Evolutionary conservation across 2,888 invertebrate genomes (phyloP), one percentile per base, ranked within the genome.

Genomic region (Helleia helle): DNA sequence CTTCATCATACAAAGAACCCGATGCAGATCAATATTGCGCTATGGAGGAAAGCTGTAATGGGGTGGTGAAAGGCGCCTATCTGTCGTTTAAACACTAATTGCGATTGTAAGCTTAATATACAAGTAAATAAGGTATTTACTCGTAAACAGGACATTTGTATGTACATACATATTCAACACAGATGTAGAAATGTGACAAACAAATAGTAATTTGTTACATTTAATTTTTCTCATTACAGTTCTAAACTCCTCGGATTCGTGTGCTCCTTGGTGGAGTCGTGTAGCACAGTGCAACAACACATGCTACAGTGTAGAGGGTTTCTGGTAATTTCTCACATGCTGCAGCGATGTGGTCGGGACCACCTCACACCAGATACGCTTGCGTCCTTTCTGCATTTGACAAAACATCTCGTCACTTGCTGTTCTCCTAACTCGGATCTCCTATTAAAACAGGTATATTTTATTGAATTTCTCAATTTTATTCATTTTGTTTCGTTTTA

Each of bases 261-360:
- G 60, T 97, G 97, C 75, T 97, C 98, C 65, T 87, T 99, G 66
- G 94, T 99, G 54, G 97, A 97, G 75, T 95, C 95, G 29, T 99
- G 98, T 55, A 93, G 95, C 67, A 97, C 97, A 26, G 97, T 99
- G 44, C 99, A 99, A 71, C 99, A 99, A 71, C 99, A 99, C 76
- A 96, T 99, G 94, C 94, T 98, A 72, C 99, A 99, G 77, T 97
- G 97, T 74, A 92, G 97, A 58, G 99, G 99, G 45, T 99, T 99
- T 83, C 89, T 99, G 59, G 97, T 99, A 50, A 97, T 99, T 71
- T 96, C 98, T 55, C 97, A 95, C 76, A 94, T 97, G 91, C 89
- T 99, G 59, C 96, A 97, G 75, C 89, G 96, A 58, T 96, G 95
- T 46, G 94, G 92, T 39, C 87, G 96, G 49, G 96, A 97, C 63